Evolutionary conservation across 2,113 vertebrate species (phyloP).

Genomic region (Mandrillus leucophaeus): DNA sequence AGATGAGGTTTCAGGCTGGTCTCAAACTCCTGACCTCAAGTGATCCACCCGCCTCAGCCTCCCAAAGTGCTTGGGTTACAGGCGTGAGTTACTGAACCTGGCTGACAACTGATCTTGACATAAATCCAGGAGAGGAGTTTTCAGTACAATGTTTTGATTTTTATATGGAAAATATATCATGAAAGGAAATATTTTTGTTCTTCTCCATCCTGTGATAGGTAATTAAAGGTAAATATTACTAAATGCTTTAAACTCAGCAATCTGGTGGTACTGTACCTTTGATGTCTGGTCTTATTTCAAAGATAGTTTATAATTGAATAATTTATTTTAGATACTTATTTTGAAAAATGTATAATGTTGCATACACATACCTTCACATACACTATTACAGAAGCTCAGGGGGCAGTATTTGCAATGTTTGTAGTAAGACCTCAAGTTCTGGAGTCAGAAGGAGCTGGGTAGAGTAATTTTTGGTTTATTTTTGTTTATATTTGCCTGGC

Average conservation of each 20-base stretch:
- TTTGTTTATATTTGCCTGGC: background rate
- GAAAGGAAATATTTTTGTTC: too few relatives aligned
- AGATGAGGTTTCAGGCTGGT: background rate
- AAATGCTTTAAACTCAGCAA: slow-evolving; percentile 3
- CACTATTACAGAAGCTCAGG: background rate
- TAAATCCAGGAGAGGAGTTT: background rate
- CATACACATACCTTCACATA: background rate
- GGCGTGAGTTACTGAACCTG: background rate
- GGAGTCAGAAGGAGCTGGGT: background rate
- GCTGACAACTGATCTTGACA: background rate
- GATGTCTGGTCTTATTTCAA: slow-evolving; percentile 2
- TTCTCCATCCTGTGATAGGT: too few relatives aligned
- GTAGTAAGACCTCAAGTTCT: background rate
- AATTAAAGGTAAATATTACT: background rate
- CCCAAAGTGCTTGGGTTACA: background rate
- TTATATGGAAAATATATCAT: slow-evolving; percentile 4
- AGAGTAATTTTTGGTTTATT: background rate
- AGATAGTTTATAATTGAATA: background rate
- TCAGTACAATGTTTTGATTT: slow-evolving; percentile 3
- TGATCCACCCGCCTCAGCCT: background rate
- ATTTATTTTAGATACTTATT: background rate
- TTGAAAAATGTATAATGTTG: background rate
- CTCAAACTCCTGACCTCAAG: background rate
- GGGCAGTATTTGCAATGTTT: background rate
- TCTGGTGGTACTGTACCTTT: background rate